Evolutionary conservation across 2,888 invertebrate species (phyloP).

Genomic region (Mamestra brassicae): DNA sequence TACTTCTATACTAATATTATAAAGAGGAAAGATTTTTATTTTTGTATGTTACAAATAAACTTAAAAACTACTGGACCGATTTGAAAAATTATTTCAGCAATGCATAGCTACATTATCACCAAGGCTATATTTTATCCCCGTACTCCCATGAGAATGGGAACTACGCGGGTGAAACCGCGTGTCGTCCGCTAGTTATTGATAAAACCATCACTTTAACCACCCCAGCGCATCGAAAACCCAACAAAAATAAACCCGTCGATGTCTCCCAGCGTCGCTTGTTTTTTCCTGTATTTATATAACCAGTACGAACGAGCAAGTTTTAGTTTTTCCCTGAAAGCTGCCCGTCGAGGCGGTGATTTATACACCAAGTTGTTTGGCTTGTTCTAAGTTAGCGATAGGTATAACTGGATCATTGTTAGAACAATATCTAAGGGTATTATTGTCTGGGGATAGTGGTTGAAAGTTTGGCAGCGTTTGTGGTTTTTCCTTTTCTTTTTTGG

Average conservation of each 20-base stretch:
- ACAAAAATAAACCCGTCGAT: conserved; percentile 60
- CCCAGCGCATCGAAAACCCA: conserved; percentile 16
- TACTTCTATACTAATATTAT: no score
- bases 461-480: conserved; percentile 1
- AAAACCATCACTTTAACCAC: no score
- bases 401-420: conserved; percentile 57
- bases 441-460: conserved; percentile 28
- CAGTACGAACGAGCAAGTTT: conserved; percentile 65
- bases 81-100: no score
- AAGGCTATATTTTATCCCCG: no score
- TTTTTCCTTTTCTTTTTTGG: conserved; percentile 8
- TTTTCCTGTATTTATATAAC: conserved; percentile 67
- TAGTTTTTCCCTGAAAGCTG: conserved; percentile 68
- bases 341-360: conserved; percentile 71
- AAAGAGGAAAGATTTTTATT: no score
- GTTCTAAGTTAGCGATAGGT: conserved; percentile 58
- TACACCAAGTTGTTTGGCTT: conserved; percentile 63
- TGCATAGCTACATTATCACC: no score
- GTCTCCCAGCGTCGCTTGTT: conserved; percentile 45
- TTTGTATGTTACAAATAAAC: no score
- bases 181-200: no score
- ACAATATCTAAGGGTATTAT: conserved; percentile 55
- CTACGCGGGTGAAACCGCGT: no score
- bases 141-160: no score
- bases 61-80: no score